phyloP scores from a whole-genome alignment of 2,888 invertebrate species.

The Tenthredo livida region DNA sequence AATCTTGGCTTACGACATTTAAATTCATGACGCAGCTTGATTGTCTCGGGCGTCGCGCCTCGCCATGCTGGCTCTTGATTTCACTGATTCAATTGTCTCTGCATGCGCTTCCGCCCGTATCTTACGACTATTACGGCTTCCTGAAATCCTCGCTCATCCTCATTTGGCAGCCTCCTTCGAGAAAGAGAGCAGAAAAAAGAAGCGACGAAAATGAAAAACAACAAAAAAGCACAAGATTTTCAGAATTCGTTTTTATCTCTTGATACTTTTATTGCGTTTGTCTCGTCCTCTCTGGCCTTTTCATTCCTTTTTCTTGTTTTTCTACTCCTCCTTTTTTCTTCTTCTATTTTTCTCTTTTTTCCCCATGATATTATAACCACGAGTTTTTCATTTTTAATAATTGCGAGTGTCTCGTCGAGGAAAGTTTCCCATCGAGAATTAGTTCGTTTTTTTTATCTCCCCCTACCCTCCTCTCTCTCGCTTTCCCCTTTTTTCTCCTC shows the following conservation, averaged over 20 bases:
- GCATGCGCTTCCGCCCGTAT: slow-evolving; percentile 21
- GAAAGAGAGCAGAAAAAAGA: slow-evolving; percentile 40
- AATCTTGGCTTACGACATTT: slow-evolving; percentile 62
- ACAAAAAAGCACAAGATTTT: neutral
- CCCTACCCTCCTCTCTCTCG: neutral
- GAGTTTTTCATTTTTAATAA: slow-evolving; percentile 25
- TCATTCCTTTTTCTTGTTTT: neutral
- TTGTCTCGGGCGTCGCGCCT: slow-evolving; percentile 58
- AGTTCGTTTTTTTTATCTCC: neutral
- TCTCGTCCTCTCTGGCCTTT: neutral
- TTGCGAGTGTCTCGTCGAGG: slow-evolving; percentile 3
- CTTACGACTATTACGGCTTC: slow-evolving; percentile 54
- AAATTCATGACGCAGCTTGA: slow-evolving; percentile 66
- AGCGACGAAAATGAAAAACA: neutral
- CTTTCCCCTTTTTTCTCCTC: neutral
- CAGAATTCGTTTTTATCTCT: neutral
- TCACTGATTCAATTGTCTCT: slow-evolving; percentile 69
- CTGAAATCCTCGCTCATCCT: slow-evolving; percentile 52
- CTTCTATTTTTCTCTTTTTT: neutral
- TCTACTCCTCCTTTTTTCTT: neutral
- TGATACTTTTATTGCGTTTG: neutral
- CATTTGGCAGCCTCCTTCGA: slow-evolving; percentile 45
- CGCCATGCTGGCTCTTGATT: slow-evolving; percentile 62
- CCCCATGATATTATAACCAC: slow-evolving; percentile 4
- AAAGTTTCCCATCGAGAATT: slow-evolving; percentile 20